Evolutionary conservation across 2,113 vertebrate genomes (phyloP).

Genomic region (Machaerirhynchus nigripectus): DNA sequence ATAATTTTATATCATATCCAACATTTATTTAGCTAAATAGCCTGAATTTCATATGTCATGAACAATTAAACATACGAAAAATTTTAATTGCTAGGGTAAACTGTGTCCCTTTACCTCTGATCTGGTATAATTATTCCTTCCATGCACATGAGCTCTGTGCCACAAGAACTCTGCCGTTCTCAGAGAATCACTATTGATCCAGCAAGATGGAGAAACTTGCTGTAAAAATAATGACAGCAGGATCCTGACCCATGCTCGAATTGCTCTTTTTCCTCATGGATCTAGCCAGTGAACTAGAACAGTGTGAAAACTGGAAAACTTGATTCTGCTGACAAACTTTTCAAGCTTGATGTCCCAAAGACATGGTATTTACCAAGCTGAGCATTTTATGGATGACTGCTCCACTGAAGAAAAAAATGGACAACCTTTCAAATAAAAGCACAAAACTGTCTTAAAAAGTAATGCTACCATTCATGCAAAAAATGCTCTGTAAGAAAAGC

Average conservation of each 20-base stretch:
- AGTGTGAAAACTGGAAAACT: conserved; percentile 5
- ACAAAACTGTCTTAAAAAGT: conserved; percentile 13
- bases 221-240: conserved; percentile 30
- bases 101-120: neutral
- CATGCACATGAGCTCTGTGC: neutral
- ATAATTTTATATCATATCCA: neutral
- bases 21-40: neutral
- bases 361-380: conserved; percentile 45
- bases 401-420: neutral
- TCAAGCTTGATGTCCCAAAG: conserved; percentile 7
- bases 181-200: neutral
- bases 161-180: neutral
- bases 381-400: conserved; percentile 18
- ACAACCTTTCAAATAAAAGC: neutral
- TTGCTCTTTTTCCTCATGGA: neutral
- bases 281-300: conserved; percentile 56
- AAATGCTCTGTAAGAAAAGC: neutral
- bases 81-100: neutral
- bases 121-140: neutral
- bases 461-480: neutral
- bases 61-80: neutral
- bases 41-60: neutral
- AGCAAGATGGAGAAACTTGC: neutral
- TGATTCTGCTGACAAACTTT: conserved; percentile 61
- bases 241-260: conserved; percentile 23